Conservation (phyloP, 1,140 invertebrate genomes). For the Manduca sexta region DNA sequence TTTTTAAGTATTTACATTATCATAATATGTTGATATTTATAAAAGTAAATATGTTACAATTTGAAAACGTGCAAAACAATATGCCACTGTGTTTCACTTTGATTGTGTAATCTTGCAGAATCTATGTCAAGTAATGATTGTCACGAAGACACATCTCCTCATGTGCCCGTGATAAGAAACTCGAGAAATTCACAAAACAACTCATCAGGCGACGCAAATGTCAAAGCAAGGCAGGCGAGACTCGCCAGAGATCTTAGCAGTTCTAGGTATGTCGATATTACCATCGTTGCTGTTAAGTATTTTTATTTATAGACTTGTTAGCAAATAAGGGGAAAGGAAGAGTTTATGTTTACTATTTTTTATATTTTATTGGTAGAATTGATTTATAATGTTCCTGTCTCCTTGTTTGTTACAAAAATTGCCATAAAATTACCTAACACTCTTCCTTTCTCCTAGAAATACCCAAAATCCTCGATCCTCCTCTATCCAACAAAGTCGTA, state of each 20-base stretch:
- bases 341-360: constrained; percentile 12
- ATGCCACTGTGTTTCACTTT: not conserved
- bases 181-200: constrained; percentile 40
- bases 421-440: constrained; percentile 18
- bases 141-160: constrained; percentile 48
- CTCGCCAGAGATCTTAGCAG: constrained; percentile 58
- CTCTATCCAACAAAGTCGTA: constrained; percentile 17
- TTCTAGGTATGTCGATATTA: constrained; percentile 41
- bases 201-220: constrained; percentile 55
- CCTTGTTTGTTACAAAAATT: constrained; percentile 54
- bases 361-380: constrained; percentile 11
- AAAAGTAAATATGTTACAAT: too few species aligned
- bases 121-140: constrained; percentile 60
- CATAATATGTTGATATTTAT: too few species aligned
- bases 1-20: too few species aligned
- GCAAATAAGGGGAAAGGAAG: constrained; percentile 72
- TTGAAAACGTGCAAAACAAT: too few species aligned
- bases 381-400: constrained; percentile 50
- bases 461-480: constrained; percentile 32
- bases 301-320: constrained; percentile 11
- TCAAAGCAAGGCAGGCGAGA: constrained; percentile 55
- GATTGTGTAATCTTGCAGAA: constrained; percentile 34
- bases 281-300: not conserved
- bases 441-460: constrained; percentile 68
- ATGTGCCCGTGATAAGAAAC: constrained; percentile 59